Base-by-base conservation (phyloP, 2,888 invertebrate species). In the Cryptophagus acutangulus region DNA sequence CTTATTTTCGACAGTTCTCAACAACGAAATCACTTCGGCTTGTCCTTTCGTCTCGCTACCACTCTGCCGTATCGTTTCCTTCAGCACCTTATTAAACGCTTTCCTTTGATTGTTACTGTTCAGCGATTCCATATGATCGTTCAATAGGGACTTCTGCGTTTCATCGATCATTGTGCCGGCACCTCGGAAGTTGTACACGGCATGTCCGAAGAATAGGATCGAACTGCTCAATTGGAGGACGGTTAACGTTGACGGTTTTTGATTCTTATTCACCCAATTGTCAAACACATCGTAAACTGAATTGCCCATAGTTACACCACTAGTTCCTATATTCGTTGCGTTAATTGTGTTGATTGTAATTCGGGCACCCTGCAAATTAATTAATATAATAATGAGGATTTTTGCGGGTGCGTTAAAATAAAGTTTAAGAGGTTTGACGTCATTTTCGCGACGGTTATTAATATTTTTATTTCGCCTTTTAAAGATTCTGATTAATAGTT, bases 21-120 rank as follows among this genome's bases (percentile, higher is more conserved):
- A 72, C 9, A 75, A 71, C 43, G 63, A 62, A 34, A 79, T 78
- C 1, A 79, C 75, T 61, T 77, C 77, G 0, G 75, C 70, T 56
- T 72, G 74, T 15, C 76, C 78, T 43, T 53, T 49, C 1, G 70
- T 57, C 4, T 70, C 53, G 15, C 76, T 75, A 18, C 59, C 48
- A 50, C 74, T 70, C 1, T 70, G 58, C 20, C 74, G 59, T 12
- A 76, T 65, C 0, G 77, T 74, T 55, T 77, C 76, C 1, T 75
- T 76, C 54, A 73, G 67, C 51, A 78, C 58, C 61, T 77, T 77
- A 54, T 75, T 74, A 53, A 77, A 78, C 37, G 75, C 75, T 73
- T 73, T 77, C 48, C 78, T 77, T 52, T 76, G 77, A 25, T 73
- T 65, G 50, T 77, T 77, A 45, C 77, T 77, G 20, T 75, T 61